Conservation (phyloP, 2,113 vertebrate species). For the Trachemys scripta region DNA sequence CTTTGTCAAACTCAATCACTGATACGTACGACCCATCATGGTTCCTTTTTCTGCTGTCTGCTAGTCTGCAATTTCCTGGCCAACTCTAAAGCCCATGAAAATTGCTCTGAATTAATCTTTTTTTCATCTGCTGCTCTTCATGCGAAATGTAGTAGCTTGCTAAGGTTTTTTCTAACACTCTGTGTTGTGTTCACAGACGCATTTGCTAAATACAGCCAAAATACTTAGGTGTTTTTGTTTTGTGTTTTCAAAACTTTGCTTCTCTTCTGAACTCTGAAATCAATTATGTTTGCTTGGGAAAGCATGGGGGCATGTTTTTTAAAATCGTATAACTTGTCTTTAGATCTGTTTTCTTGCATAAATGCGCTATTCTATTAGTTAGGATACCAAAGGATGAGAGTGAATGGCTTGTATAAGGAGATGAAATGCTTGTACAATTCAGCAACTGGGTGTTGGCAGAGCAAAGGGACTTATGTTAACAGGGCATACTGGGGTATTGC, state of each 20-base stretch:
- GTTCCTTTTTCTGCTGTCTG: background rate
- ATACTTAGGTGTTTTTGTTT: slow-evolving; percentile 16
- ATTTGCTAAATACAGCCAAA: slow-evolving; percentile 22
- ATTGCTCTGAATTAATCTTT: background rate
- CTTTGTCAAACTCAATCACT: background rate
- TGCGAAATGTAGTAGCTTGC: background rate
- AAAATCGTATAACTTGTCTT: fast-evolving
- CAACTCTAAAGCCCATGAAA: background rate
- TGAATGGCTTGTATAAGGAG: background rate
- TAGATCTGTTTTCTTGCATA: background rate
- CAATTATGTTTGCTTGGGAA: background rate
- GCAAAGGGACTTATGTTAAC: background rate
- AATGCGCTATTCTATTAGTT: background rate
- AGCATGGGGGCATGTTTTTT: slow-evolving; percentile 18
- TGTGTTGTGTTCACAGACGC: background rate
- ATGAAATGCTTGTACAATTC: background rate
- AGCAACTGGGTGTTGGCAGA: background rate
- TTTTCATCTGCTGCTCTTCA: background rate
- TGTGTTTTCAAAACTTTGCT: slow-evolving; percentile 30
- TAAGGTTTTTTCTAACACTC: slow-evolving; percentile 12
- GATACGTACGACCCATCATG: background rate
- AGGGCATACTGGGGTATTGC: background rate
- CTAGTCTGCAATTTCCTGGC: slow-evolving; percentile 7
- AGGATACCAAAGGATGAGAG: background rate
- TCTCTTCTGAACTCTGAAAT: slow-evolving; percentile 28